Evolutionary conservation across 2,888 invertebrate genomes (phyloP), one percentile per base, ranked within the genome.

Genomic region (Axea sp.): DNA sequence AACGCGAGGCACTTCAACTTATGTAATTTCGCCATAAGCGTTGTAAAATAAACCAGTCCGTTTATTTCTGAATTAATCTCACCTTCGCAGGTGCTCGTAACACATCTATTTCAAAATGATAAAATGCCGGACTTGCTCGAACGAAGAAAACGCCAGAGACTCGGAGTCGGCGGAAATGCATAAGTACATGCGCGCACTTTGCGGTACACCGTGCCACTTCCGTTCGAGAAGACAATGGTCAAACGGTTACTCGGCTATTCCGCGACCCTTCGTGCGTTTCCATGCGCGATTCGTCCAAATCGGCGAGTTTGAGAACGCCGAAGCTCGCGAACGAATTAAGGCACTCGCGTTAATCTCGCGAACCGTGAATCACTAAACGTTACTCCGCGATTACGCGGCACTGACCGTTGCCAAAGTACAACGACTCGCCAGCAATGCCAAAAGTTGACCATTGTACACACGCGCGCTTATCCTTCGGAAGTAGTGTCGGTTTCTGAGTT

Each of bases 341-440:
- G 47, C 73, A 64, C 43, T 69, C 51, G 64, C 75, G 78, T 76
- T 80, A 81, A 80, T 80, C 80, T 77, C 77, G 68, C 71, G 73
- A 47, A 71, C 76, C 73, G 68, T 75, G 76, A 73, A 71, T 73
- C 76, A 41, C 69, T 71, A 53, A 74, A 60, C 73, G 76, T 76
- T 77, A 77, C 76, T 43, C 22, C 9, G 45, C 53, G 51, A 75
- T 76, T 74, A 69, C 69, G 26, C 49, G 74, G 41, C 53, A 49
- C 39, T 47, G 67, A 71, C 67, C 60, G 60, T 47, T 53, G 65
- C 51, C 73, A 51, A 67, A 60, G 73, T 73, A 53, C 67, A 73
- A 73, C 68, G 67, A 73, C 73, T 49, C 31, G 35, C 4, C 6
- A 39, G 8, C 17, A 59, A 60, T 69, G 53, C 35, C 60, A 67